phyloP scores from a whole-genome alignment of 2,888 invertebrate species.

The Tortricodes alternella region DNA sequence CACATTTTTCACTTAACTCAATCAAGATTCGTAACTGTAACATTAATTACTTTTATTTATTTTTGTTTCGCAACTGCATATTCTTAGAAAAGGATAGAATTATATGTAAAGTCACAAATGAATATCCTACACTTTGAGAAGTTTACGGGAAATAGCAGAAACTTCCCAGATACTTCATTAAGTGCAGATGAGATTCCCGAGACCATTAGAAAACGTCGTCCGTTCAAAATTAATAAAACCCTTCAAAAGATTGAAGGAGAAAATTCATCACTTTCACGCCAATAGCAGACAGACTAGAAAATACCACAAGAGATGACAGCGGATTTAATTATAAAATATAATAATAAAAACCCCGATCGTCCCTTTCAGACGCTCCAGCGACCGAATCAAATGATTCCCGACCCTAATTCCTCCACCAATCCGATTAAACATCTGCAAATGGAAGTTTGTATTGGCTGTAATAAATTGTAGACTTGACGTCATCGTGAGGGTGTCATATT shows the following conservation, averaged over 20 bases:
- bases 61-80: no score
- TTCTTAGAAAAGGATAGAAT: no score
- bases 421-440: constrained; percentile 40
- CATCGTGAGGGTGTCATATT: constrained; percentile 72
- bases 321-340: constrained; percentile 82
- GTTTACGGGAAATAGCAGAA: no score
- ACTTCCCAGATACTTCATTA: constrained; percentile 3
- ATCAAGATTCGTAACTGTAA: no score
- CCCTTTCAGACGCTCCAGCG: constrained; percentile 63
- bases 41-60: no score
- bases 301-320: constrained; percentile 75
- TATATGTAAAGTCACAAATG: no score
- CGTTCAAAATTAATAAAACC: constrained; percentile 63
- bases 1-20: no score
- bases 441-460: constrained; percentile 52
- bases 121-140: no score
- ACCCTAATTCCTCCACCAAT: constrained; percentile 48
- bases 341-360: constrained; percentile 75
- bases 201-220: constrained; percentile 24
- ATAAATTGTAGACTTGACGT: constrained; percentile 75
- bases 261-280: constrained; percentile 71
- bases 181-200: background rate
- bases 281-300: constrained; percentile 72
- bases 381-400: constrained; percentile 54
- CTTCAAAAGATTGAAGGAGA: constrained; percentile 56